Base-by-base conservation (phyloP, 2,797 vertebrate genomes). In the Lithobates sylvaticus region DNA sequence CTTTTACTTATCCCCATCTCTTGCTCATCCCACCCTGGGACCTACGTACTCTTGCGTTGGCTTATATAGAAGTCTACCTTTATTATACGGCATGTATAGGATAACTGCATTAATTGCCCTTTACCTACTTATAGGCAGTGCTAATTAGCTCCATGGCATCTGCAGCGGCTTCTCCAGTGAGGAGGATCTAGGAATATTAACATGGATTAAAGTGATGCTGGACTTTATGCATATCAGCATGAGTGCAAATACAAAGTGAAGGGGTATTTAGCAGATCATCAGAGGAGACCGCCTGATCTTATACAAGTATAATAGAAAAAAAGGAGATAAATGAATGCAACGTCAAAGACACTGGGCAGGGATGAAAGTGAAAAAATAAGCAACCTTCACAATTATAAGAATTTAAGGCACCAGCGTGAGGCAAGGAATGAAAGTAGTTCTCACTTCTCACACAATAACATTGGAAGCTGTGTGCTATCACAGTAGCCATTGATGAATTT, bases 381-480 rank as follows among this genome's bases (percentile, higher is more conserved):
- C 69, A 81, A 42, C 79, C 79, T 23, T 32, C 39, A 81, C 69
- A 81, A 73, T 81, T 81, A 81, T 73, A 6, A 64, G 32, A 81
- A 32, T 61, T 68, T 58, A 72, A 72, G 79, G 21, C 58, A 73
- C 15, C 50, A 73, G 79, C 79, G 9, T 81, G 68, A 64, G 50
- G n/a, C 69, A 29, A 39, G 64, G 68, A 23, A 71, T 81, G 29
- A 81, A 71, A 81, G 68, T n/a, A 13, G 32, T 58, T 36, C 44
- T 71, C 12, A 71, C 15, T 58, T 36, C 44, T 71, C 12, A 81
- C 15, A 54, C 68, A 81, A 71, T 81, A 36, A 15, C 68, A 70
- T 21, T 54, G 78, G 65, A 81, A 81, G 54, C 70, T 58, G 69
- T 42, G 29, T 81, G 69, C 7, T n/a, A 81, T 81, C 68, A 29